phyloP scores from a whole-genome alignment of 2,888 invertebrate genomes.

The Cacoxenus indagator region DNA sequence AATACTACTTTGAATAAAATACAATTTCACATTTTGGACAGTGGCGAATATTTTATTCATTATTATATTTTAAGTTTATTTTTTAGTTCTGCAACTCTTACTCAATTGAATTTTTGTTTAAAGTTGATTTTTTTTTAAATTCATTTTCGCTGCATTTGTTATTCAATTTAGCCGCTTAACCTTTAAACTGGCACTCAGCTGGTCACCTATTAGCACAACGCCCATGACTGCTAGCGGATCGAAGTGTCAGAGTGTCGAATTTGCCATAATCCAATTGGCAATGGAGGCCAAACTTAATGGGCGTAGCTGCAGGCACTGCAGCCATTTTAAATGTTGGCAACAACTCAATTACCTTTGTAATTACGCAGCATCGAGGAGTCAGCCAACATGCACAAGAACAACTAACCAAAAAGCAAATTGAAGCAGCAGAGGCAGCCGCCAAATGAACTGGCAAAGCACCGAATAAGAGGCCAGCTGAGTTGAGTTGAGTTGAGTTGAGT shows the following conservation, averaged over 20 bases:
- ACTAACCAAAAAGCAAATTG: too few species aligned
- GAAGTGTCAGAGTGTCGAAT: background rate
- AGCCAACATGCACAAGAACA: background rate
- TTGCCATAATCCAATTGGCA: conserved; percentile 3
- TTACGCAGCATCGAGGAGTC: background rate
- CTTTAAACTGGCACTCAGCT: background rate
- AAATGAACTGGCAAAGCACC: too few species aligned
- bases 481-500: too few species aligned
- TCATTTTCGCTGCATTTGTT: background rate
- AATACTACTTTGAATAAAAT: too few species aligned
- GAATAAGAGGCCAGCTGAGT: too few species aligned
- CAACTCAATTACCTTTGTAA: conserved; percentile 56
- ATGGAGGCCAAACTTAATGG: background rate
- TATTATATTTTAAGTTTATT: too few species aligned
- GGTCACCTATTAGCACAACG: background rate
- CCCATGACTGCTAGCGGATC: background rate
- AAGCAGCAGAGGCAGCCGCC: too few species aligned
- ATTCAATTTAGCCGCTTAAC: conserved; percentile 10
- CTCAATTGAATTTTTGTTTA: too few species aligned
- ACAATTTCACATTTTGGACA: too few species aligned
- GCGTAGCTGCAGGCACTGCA: background rate
- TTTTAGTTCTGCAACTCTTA: too few species aligned
- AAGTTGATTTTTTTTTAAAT: background rate
- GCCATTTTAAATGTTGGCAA: conserved; percentile 53
- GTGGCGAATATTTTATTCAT: too few species aligned